Evolutionary conservation across 2,113 vertebrate species (phyloP).

Genomic region (Geococcyx californianus): DNA sequence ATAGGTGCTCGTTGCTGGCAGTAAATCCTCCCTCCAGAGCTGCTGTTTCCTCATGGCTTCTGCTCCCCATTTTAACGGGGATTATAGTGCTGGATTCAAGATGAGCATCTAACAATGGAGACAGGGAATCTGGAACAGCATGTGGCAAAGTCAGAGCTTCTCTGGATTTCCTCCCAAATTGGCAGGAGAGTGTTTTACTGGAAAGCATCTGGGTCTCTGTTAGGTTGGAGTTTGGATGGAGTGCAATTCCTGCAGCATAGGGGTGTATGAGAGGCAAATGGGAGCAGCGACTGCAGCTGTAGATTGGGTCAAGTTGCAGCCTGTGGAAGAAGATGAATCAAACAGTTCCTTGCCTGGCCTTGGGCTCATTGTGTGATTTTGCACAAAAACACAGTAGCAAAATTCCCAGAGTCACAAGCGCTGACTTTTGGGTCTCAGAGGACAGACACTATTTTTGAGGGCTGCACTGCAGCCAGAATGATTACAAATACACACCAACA

Average conservation of each 20-base stretch:
- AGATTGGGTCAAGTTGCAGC: background rate
- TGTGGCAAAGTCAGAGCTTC: background rate
- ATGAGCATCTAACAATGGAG: background rate
- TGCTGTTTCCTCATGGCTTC: background rate
- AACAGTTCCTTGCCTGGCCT: background rate
- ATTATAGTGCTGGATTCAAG: background rate
- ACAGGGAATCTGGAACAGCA: background rate
- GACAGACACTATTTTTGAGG: background rate
- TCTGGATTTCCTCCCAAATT: background rate
- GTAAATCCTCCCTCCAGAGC: background rate
- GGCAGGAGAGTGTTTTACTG: background rate
- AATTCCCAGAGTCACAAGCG: background rate
- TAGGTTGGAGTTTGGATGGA: background rate
- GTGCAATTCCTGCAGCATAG: background rate
- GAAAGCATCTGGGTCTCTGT: accelerated
- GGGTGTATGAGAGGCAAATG: background rate
- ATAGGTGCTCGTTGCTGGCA: background rate
- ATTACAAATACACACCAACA: background rate
- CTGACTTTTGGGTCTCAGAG: background rate
- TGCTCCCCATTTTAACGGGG: background rate
- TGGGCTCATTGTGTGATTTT: accelerated
- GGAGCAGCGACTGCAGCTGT: background rate
- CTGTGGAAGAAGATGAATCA: background rate
- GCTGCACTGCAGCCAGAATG: background rate
- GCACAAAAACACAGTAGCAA: background rate